phyloP scores from a whole-genome alignment of 2,888 invertebrate genomes.

The Agrotis clavis region DNA sequence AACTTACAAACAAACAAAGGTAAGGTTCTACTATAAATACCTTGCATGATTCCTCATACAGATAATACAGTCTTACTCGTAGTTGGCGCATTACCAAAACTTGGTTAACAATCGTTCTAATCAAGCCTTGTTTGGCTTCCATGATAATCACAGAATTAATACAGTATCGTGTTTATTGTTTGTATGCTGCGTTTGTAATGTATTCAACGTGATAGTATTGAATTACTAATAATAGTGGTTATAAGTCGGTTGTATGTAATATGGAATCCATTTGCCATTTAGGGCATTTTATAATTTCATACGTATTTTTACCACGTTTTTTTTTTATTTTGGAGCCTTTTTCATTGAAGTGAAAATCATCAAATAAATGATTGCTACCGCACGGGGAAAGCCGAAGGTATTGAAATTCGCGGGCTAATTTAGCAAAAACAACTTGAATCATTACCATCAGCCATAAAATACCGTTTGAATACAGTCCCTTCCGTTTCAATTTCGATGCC shows the following conservation, averaged over 20 bases:
- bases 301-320: too few relatives aligned
- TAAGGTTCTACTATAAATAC: not conserved
- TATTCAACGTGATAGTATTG: constrained; percentile 13
- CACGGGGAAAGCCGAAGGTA: not conserved
- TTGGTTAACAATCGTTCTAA: constrained; percentile 44
- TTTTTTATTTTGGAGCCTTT: too few relatives aligned
- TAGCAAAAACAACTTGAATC: not conserved
- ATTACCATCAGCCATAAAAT: not conserved
- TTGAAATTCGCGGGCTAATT: not conserved
- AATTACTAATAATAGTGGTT: not conserved
- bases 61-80: constrained; percentile 18
- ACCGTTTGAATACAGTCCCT: not conserved
- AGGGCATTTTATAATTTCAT: not conserved
- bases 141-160: constrained; percentile 42
- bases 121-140: constrained; percentile 19
- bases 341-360: too few relatives aligned
- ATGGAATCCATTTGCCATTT: not conserved
- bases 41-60: not conserved
- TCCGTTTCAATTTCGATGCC: not conserved
- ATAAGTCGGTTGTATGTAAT: not conserved
- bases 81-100: constrained; percentile 30
- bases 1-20: not conserved
- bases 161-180: constrained; percentile 29
- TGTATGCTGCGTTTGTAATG: constrained; percentile 2
- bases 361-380: too few relatives aligned